Conservation (phyloP, 1,140 invertebrate genomes). For the Amyelois transitella region DNA sequence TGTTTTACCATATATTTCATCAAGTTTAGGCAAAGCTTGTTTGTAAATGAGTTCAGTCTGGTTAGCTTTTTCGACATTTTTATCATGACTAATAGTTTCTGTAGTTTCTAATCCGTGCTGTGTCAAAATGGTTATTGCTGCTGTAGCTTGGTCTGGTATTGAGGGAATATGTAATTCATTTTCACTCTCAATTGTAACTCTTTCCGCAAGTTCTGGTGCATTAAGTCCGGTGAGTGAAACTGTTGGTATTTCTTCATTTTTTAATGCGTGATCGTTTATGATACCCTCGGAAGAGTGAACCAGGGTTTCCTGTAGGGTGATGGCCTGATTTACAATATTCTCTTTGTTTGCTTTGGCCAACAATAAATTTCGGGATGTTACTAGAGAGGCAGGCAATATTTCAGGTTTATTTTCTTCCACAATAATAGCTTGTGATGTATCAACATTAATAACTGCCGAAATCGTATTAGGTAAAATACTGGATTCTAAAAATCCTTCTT, state of each 20-base stretch:
- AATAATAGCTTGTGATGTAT: conserved; percentile 37
- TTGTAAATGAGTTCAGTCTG: conserved; percentile 26
- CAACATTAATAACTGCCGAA: conserved; percentile 31
- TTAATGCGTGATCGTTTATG: conserved; percentile 18
- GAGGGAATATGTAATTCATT: conserved; percentile 18
- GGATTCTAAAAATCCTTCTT: conserved; percentile 32
- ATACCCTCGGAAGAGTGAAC: conserved; percentile 35
- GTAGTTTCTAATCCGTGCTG: conserved; percentile 41
- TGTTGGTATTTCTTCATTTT: conserved; percentile 18
- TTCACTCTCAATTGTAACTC: conserved; percentile 41
- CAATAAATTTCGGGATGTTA: conserved; percentile 7
- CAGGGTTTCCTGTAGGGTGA: conserved; percentile 48
- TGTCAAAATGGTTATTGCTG: conserved; percentile 29
- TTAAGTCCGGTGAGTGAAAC: conserved; percentile 32
- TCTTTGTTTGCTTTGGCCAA: conserved; percentile 21
- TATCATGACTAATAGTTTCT: conserved; percentile 45
- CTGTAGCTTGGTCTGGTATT: conserved; percentile 40
- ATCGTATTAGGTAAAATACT: conserved; percentile 15
- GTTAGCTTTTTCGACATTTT: conserved; percentile 34
- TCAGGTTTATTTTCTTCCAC: conserved; percentile 42
- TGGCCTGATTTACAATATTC: conserved; percentile 33
- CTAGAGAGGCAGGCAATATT: conserved; percentile 22
- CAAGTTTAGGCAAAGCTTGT: conserved; percentile 39
- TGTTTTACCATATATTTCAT: conserved; percentile 54
- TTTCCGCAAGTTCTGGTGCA: conserved; percentile 45